Evolutionary conservation across 2,797 vertebrate species (phyloP), one percentile per base, ranked within the genome.

Genomic region (Synanceia verrucosa): DNA sequence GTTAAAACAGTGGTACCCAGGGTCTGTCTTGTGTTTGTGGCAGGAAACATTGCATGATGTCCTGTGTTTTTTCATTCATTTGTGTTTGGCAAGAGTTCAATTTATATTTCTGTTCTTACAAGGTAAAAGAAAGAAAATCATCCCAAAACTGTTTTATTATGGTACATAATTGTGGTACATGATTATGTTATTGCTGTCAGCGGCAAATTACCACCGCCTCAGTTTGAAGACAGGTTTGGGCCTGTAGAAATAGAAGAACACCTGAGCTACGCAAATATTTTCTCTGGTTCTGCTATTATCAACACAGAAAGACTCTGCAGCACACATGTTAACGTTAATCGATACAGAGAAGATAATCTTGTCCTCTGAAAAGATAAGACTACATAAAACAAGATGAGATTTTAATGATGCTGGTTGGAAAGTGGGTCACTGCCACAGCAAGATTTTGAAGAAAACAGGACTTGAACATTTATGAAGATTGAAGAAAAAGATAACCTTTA

Each of bases 281-380:
- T 19, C 48, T 3, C 13, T 9, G 46, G 21, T 44, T 53, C 19
- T 21, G 16, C 28, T 1, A 14, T 29, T 6, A 29, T 52, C 55
- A 5, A n/a, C 12, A 3, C 59, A 31, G 29, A 28, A 51, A 59
- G 21, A 26, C 29, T 28, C 47, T 4, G 61, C 13, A 2, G 44
- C 59, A 37, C 53, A 44, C 33, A 3, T 76, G 58, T 51, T 16
- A 26, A 58, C 67, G 79, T 47, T 36, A 73, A 79, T 86, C 70
- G 66, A 88, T 82, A 56, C 64, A n/a, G 47, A 63, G 47, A 23
- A 73, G 73, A 80, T 79, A 59, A 88, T 80, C 70, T 64, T 21
- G 60, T 69, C 72, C 34, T 64, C 36, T 58, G 52, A 70, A 70
- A 60, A 74, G 81, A 88, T 85, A 85, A 84, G 59, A 63, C 23